Evolutionary conservation across 2,888 invertebrate species (phyloP).

Genomic region (Noctua pronuba): DNA sequence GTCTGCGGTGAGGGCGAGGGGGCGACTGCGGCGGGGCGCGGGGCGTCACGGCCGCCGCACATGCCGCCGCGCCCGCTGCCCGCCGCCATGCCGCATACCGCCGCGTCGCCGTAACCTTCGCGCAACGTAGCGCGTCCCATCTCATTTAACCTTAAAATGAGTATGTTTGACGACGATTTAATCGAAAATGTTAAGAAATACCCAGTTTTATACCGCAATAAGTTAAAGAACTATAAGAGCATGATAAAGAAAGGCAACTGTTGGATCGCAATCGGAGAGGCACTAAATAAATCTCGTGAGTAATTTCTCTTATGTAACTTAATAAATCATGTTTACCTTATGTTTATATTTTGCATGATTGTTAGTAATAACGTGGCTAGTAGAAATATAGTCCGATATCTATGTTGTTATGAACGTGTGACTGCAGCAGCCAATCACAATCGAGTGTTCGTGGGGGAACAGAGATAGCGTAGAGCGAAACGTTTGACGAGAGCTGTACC

Average conservation of each 20-base stretch:
- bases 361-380: background rate
- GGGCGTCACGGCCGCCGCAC: slow-evolving; percentile 43
- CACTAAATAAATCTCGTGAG: slow-evolving; percentile 48
- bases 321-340: slow-evolving; percentile 1
- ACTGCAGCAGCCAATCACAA: slow-evolving; percentile 1
- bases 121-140: slow-evolving; percentile 39
- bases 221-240: slow-evolving; percentile 41
- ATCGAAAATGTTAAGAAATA: slow-evolving; percentile 53
- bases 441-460: background rate
- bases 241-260: slow-evolving; percentile 46
- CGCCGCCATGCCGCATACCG: slow-evolving; percentile 56
- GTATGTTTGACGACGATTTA: slow-evolving; percentile 49
- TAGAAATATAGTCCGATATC: background rate
- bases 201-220: slow-evolving; percentile 50
- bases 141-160: slow-evolving; percentile 30
- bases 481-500: background rate
- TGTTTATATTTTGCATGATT: slow-evolving; percentile 15
- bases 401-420: slow-evolving; percentile 10
- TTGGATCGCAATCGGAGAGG: slow-evolving; percentile 46
- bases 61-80: slow-evolving; percentile 23
- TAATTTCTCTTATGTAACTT: slow-evolving; percentile 11
- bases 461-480: background rate
- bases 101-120: slow-evolving; percentile 48
- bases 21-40: slow-evolving; percentile 18
- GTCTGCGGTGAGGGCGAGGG: slow-evolving; percentile 13